These are phyloP conservation scores for Misgurnus mizolepis DNA, from an alignment of 2,113 vertebrate genomes.

Conservation along the genomic window DNA sequence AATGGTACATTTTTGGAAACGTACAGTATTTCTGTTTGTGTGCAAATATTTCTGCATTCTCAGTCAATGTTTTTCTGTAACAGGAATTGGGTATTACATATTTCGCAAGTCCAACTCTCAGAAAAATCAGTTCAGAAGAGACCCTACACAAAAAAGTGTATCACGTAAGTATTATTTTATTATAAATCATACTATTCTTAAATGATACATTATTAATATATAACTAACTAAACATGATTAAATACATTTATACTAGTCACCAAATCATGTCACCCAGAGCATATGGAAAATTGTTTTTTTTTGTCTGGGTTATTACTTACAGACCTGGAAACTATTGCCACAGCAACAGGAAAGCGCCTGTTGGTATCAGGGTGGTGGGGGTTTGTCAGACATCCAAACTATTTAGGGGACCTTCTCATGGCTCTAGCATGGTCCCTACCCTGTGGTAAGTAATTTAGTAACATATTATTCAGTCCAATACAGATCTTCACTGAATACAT, in stretches of 20 bases:
- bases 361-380: constrained; percentile 93
- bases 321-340: constrained; percentile 86
- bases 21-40: background rate
- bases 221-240: background rate
- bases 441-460: constrained; percentile 78
- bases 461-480: background rate
- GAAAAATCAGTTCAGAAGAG: constrained; percentile 87
- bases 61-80: constrained; percentile 5
- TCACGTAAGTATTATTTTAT: constrained; percentile 69
- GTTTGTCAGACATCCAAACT: constrained; percentile 88
- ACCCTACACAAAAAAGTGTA: constrained; percentile 81
- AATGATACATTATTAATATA: background rate
- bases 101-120: constrained; percentile 90
- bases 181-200: background rate
- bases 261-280: background rate
- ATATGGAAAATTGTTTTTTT: background rate
- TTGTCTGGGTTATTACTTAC: background rate
- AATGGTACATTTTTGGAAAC: constrained; percentile 74
- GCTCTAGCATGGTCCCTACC: constrained; percentile 90
- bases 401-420: constrained; percentile 89
- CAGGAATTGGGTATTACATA: constrained; percentile 84
- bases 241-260: background rate
- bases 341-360: constrained; percentile 83
- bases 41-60: background rate
- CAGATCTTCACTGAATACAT: background rate